A percentile compares a stretch with the other conserved stretches of the same genome.
Evolutionary conservation across 2,888 invertebrate genomes (phyloP).

Genomic region (Orchesella flavescens): DNA sequence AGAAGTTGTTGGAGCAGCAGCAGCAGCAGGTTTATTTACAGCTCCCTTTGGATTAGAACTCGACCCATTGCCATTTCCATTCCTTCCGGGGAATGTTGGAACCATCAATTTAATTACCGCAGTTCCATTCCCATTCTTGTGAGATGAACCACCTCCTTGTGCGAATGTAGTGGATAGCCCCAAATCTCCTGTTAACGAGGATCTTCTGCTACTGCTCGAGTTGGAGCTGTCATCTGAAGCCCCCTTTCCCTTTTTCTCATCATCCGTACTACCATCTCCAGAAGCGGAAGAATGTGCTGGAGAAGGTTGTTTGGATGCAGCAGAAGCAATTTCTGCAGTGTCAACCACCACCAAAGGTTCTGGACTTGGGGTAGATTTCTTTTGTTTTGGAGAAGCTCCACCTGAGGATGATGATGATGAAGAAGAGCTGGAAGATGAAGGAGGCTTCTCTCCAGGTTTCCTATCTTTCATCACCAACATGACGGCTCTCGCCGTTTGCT

Average conservation of each 20-base stretch:
- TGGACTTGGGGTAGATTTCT: conserved; percentile 15
- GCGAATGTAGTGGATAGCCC: no score
- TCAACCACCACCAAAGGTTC: neutral
- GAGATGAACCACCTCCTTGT: neutral
- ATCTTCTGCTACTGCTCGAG: conserved; percentile 8
- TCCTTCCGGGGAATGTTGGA: conserved; percentile 54
- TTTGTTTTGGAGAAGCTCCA: conserved; percentile 20
- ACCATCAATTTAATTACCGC: conserved; percentile 68
- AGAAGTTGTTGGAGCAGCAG: conserved; percentile 9
- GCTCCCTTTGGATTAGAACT: conserved; percentile 20
- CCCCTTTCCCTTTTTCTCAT: neutral
- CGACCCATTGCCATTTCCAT: conserved; percentile 29
- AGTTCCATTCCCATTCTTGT: conserved; percentile 48
- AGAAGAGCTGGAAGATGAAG: neutral
- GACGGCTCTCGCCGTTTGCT: conserved; percentile 62
- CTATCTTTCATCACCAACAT: conserved; percentile 62
- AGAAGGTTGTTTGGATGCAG: neutral
- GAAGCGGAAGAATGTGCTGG: neutral
- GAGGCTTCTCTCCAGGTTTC: conserved; percentile 55
- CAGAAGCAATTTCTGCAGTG: no score
- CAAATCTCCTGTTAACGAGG: neutral
- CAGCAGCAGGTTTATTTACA: conserved; percentile 2
- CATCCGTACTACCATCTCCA: neutral
- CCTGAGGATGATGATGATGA: neutral
- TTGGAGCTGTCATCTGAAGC: neutral